Conservation (phyloP, 2,888 invertebrate genomes). For the Patella pellucida region DNA sequence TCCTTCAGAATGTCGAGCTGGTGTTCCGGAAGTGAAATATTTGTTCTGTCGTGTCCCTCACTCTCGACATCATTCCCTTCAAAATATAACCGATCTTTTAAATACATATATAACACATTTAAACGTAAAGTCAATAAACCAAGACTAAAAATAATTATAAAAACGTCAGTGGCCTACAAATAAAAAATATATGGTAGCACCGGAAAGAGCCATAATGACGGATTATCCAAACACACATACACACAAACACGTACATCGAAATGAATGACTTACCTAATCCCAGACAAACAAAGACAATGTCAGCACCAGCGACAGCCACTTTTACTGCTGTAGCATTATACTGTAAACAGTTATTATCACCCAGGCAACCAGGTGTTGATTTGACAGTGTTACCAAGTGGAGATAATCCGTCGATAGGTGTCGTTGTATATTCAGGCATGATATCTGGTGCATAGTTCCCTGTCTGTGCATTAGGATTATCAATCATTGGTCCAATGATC, state of each 20-base stretch:
- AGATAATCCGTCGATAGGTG: slow-evolving; percentile 40
- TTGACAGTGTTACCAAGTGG: slow-evolving; percentile 37
- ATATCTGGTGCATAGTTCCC: slow-evolving; percentile 58
- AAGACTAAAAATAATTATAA: no score
- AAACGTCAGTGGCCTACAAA: no score
- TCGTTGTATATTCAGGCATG: slow-evolving; percentile 44
- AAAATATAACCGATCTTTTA: background rate
- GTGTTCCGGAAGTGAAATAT: slow-evolving; percentile 57
- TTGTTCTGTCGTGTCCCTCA: slow-evolving; percentile 55
- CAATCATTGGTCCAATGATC: slow-evolving; percentile 66
- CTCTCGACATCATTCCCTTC: slow-evolving; percentile 52
- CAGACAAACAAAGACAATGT: slow-evolving; percentile 58
- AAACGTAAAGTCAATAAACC: no score
- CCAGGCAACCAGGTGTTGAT: slow-evolving; percentile 52
- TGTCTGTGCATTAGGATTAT: slow-evolving; percentile 53
- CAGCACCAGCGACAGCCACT: slow-evolving; percentile 42
- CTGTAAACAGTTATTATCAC: slow-evolving; percentile 45
- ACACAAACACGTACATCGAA: no score
- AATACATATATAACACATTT: no score
- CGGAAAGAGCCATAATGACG: no score
- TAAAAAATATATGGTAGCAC: no score
- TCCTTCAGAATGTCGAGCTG: slow-evolving; percentile 57
- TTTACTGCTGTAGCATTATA: slow-evolving; percentile 45
- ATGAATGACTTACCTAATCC: slow-evolving; percentile 56
- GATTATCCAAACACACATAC: no score